Evolutionary conservation across 2,888 invertebrate genomes (phyloP), one percentile per base, ranked within the genome.

Genomic region (Platycheirus rosarum): DNA sequence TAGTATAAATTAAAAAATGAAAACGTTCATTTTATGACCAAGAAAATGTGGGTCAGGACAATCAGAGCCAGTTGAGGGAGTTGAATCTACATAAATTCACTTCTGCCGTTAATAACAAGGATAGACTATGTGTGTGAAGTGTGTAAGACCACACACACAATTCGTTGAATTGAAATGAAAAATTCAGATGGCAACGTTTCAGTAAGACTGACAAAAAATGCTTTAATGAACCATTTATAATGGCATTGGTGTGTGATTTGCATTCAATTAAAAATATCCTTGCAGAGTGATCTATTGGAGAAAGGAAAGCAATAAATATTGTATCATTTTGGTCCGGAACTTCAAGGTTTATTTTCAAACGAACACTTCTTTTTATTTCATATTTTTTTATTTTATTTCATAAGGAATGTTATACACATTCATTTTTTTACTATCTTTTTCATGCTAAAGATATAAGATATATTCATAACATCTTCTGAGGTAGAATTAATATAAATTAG

Each of bases 71-170:
- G 65, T 65, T 55, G 32, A 13, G 57, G 44, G 70, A 69, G 60
- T 69, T 70, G 65, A 75, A 80, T 80, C 65, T 80, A 75, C 69
- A 80, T 80, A 70, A 80, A 75, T 65, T 75, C 75, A 75, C 70
- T 75, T 80, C 70, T 57, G 51, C 60, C 74, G 75, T 80, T 80
- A 80, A 80, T 75, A 80, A 75, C 57, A 70, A 51, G 65, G 75
- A 75, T 75, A 70, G 42, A 11, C 23, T 55, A n/a, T 2, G 20
- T n/a, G n/a, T 60, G 8, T 53, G 51, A 26, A 26, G n/a, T 8
- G 32, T 23, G 4, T 42, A 40, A 8, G 8, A 18, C n/a, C 2
- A 26, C 6, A 55, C 9, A 37, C 18, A 40, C 7, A 23, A 23
- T 9, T 1, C 23, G 14, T 40, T 35, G 1, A n/a, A 35, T n/a